phyloP scores from a whole-genome alignment of 2,113 vertebrate genomes.

The Arothron firmamentum region DNA sequence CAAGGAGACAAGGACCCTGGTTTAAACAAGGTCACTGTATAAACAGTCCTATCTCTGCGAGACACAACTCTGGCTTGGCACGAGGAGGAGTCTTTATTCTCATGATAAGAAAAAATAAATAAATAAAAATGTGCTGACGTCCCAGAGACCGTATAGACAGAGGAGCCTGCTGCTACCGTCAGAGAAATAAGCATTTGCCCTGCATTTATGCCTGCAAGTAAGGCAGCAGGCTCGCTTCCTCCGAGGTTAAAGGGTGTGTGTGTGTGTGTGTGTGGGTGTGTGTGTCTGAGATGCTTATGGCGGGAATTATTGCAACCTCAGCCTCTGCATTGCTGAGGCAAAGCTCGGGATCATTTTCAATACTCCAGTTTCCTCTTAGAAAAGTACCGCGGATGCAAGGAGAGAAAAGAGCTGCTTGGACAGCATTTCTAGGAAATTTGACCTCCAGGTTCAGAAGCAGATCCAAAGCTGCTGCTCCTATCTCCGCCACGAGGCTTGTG shows the following conservation, averaged over 20 bases:
- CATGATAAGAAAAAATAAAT: conserved; percentile 36
- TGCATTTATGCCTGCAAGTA: conserved; percentile 7
- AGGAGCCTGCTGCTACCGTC: conserved; percentile 21
- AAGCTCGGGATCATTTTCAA: background rate
- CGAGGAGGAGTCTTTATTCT: conserved; percentile 7
- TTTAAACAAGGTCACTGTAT: conserved; percentile 61
- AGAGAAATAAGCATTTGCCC: conserved; percentile 30
- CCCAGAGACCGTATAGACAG: conserved; percentile 13
- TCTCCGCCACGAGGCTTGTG: too few species aligned
- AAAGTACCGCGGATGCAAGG: background rate
- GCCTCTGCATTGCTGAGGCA: background rate
- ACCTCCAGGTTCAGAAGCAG: background rate
- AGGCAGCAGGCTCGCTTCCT: conserved; percentile 27
- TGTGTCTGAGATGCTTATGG: conserved; percentile 23
- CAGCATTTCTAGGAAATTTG: background rate
- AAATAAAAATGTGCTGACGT: conserved; percentile 23
- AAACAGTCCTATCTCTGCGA: conserved; percentile 42
- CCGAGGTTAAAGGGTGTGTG: conserved; percentile 12
- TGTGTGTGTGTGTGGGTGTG: conserved; percentile 9
- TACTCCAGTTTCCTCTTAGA: background rate
- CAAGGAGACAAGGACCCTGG: conserved; percentile 33
- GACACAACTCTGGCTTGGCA: conserved; percentile 6
- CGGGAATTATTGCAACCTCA: conserved; percentile 24
- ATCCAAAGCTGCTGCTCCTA: too few species aligned
- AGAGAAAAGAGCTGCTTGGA: background rate